phyloP scores from a whole-genome alignment of 2,888 invertebrate species.

The Digitonthophagus gazella region DNA sequence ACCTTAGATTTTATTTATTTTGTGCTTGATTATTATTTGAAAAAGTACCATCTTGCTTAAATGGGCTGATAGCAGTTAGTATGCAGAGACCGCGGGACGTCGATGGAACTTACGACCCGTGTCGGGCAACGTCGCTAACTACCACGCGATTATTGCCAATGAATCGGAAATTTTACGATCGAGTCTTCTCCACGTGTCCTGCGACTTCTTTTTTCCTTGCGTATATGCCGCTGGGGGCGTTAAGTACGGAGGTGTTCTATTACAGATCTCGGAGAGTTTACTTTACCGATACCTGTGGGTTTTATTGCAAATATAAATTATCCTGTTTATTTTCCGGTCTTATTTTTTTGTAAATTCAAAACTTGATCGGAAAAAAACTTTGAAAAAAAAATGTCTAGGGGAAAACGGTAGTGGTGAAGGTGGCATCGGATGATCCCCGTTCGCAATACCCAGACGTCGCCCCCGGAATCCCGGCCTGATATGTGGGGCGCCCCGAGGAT shows the following conservation, averaged over 20 bases:
- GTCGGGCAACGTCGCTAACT: neutral
- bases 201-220: neutral
- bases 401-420: conserved; percentile 21
- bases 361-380: neutral
- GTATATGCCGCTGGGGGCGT: neutral
- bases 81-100: neutral
- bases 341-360: neutral
- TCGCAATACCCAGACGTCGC: conserved; percentile 47
- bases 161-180: neutral
- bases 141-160: neutral
- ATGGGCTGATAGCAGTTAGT: neutral
- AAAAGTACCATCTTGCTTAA: no score
- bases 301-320: neutral
- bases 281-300: neutral
- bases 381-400: conserved; percentile 2
- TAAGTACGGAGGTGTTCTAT: neutral
- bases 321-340: neutral
- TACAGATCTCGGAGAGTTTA: neutral
- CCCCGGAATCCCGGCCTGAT: conserved; percentile 45
- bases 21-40: no score
- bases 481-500: conserved; percentile 43
- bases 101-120: neutral
- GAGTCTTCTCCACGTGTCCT: neutral
- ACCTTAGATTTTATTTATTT: no score
- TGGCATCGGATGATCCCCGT: conserved; percentile 44